Conservation (phyloP, 2,797 vertebrate genomes). For the Cygnus olor region DNA sequence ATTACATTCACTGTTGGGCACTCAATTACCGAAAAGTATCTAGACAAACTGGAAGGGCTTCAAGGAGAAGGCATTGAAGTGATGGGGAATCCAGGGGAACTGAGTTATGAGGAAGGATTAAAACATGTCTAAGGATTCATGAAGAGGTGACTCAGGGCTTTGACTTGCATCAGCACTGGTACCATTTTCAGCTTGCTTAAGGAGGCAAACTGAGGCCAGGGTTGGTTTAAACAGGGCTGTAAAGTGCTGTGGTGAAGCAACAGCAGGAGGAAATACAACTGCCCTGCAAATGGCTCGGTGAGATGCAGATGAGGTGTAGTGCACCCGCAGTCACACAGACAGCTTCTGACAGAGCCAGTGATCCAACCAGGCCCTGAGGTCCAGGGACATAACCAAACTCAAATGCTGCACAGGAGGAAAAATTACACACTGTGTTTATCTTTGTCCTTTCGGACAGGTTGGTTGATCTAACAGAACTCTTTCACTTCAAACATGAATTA, state of each 20-base stretch:
- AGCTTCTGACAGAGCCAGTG: background rate
- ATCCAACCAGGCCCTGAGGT: background rate
- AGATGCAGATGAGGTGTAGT: background rate
- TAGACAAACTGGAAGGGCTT: slow-evolving; percentile 24
- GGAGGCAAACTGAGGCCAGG: background rate
- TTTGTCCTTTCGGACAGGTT: background rate
- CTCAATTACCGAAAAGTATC: background rate
- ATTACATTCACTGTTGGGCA: background rate
- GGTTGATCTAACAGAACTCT: background rate
- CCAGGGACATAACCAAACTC: background rate
- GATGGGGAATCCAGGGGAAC: background rate
- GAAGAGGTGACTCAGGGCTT: background rate
- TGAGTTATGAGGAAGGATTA: slow-evolving; percentile 7
- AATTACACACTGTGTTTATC: background rate
- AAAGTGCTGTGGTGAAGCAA: background rate
- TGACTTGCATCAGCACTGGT: background rate
- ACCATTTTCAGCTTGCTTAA: background rate
- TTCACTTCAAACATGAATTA: background rate
- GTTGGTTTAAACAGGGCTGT: background rate
- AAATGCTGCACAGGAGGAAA: background rate
- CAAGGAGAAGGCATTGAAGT: background rate
- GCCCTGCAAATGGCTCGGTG: background rate
- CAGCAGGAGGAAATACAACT: background rate
- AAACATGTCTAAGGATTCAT: background rate
- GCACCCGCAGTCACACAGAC: background rate